Percentiles rank a stretch among this genome's conserved stretches.
Evolutionary conservation across 2,797 vertebrate genomes (phyloP).

Genomic region (Ceryle rudis): DNA sequence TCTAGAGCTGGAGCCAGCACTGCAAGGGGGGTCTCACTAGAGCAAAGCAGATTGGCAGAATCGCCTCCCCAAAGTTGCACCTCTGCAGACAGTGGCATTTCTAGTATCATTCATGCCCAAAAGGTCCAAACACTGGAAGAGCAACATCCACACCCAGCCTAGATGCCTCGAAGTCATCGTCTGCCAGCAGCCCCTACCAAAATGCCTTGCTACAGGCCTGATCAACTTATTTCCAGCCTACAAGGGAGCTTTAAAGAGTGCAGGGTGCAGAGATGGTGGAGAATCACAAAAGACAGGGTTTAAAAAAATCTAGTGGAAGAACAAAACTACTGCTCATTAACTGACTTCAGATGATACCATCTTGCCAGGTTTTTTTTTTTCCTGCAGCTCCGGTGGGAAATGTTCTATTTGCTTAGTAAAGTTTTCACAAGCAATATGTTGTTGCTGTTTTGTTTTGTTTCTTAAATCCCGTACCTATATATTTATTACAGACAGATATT

Average conservation of each 20-base stretch:
- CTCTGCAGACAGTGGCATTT: neutral
- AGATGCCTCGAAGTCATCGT: neutral
- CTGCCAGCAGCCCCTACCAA: neutral
- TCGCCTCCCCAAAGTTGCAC: neutral
- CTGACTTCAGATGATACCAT: slow-evolving; percentile 8
- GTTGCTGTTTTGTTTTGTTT: slow-evolving; percentile 45
- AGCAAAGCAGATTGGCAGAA: neutral
- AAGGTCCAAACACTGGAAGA: neutral
- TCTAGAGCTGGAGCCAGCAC: neutral
- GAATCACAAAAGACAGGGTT: neutral
- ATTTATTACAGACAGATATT: slow-evolving; percentile 54
- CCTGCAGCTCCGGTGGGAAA: neutral
- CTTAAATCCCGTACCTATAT: slow-evolving; percentile 48
- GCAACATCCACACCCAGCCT: neutral
- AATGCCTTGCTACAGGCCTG: neutral
- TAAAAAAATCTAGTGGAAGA: neutral
- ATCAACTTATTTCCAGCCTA: neutral
- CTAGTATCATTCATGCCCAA: accelerated
- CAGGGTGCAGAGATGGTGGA: neutral
- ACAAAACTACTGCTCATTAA: neutral
- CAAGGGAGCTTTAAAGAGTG: neutral
- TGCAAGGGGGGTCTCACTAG: neutral
- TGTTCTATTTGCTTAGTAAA: slow-evolving; percentile 53
- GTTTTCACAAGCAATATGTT: slow-evolving; percentile 51
- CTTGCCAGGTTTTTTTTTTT: neutral